Conservation (phyloP, 2,888 invertebrate species). For the Anoplius nigerrimus region DNA sequence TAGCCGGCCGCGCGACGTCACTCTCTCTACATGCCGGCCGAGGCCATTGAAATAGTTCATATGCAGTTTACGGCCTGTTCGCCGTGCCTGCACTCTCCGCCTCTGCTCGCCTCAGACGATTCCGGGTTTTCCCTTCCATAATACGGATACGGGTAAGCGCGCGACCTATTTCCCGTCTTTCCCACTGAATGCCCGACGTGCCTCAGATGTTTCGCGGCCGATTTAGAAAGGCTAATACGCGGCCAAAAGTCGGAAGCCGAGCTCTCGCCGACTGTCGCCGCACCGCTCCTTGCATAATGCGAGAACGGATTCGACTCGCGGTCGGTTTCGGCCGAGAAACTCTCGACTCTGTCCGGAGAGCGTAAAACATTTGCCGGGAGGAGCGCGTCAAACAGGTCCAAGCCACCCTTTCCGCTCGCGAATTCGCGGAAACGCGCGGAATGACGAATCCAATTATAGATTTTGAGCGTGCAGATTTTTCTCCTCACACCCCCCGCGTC, state of each 20-base stretch:
- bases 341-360: background rate
- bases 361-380: background rate
- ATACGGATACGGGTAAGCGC: background rate
- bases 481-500: no score
- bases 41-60: no score
- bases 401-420: background rate
- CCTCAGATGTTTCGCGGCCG: no score
- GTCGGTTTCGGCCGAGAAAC: background rate
- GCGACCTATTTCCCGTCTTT: background rate
- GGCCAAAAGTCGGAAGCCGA: no score
- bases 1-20: no score
- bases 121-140: background rate
- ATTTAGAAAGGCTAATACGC: no score
- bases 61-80: no score
- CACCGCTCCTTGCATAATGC: no score
- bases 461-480: constrained; percentile 38
- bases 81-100: no score
- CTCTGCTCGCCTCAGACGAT: background rate
- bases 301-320: no score
- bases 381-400: background rate
- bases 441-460: constrained; percentile 44
- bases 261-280: no score
- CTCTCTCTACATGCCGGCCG: no score
- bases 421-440: constrained; percentile 25
- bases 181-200: background rate